Evolutionary conservation across 2,113 vertebrate genomes (phyloP), one percentile per base, ranked within the genome.

Genomic region (Bostrychus sinensis): DNA sequence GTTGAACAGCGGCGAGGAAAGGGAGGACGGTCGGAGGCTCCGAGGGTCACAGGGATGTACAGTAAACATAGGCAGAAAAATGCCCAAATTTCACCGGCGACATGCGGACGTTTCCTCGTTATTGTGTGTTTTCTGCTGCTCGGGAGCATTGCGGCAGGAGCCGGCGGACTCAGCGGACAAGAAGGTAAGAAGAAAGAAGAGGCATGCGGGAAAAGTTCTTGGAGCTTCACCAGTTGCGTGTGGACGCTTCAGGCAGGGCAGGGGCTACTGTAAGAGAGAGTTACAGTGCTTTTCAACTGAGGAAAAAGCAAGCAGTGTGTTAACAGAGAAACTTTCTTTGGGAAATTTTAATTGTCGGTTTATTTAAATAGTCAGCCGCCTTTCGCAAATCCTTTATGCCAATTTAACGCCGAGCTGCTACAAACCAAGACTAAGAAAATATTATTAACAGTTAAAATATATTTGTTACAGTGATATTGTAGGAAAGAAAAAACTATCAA

Each of bases 1-100:
- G 72, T 56, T 51, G 57, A 79, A 63, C 28, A 58, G 61, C 72
- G 39, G 86, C 38, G 70, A 71, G 73, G 75, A 69, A 57, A 78
- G 77, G 75, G 83, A 84, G 84, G 78, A 85, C 80, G 62, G 83
- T 60, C 59, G 77, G 80, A 82, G 83, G 75, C 32, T 73, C 73
- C 66, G 80, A 79, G 77, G 79, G 76, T 75, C 76, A 88, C 88
- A 87, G 91, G 91, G 89, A 93, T 93, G 92, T 93, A 93, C 84
- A 93, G 89, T 81, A 93, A 93, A 93, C 91, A 92, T 76, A 84
- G 92, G 74, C 92, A 93, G 90, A 93, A 93, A 93, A 84, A 89
- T 73, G 86, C 37, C 66, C 88, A 78, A 58, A 73, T 64, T 55
- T 76, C 75, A 19, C 55, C 81, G 70, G 75, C 74, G 64, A 68